Conservation (phyloP, 2,888 invertebrate species). For the Galeopsomyia nigrocyanea region DNA sequence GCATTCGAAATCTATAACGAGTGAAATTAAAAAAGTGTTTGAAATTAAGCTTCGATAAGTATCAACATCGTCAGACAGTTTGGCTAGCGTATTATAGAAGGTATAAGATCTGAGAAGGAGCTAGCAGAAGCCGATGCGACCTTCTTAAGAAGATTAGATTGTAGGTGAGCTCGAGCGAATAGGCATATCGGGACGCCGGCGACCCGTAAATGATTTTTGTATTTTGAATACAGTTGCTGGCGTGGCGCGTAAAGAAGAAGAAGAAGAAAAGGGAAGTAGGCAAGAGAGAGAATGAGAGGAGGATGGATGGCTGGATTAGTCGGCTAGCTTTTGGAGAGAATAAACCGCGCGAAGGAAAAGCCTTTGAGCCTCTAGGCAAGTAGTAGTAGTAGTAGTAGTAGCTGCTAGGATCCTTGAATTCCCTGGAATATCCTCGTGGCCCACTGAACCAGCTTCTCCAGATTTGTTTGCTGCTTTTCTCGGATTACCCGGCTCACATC, state of each 20-base stretch:
- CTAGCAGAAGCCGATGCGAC: conserved; percentile 37
- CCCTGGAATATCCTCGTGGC: conserved; percentile 29
- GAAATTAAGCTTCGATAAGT: conserved; percentile 13
- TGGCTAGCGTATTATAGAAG: not conserved
- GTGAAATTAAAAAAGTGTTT: conserved; percentile 2
- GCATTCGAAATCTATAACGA: not conserved
- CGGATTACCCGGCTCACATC: conserved; percentile 41
- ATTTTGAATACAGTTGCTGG: conserved; percentile 24
- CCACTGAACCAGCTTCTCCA: conserved; percentile 41
- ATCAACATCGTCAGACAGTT: not conserved
- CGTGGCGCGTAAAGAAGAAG: conserved; percentile 23
- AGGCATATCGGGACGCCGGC: conserved; percentile 38
- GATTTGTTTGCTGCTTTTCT: conserved; percentile 46
- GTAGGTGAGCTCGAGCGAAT: not conserved
- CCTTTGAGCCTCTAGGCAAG: conserved; percentile 21
- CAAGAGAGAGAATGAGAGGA: not conserved
- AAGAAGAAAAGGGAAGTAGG: not conserved
- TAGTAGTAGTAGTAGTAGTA: not conserved
- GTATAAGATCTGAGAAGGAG: conserved; percentile 14
- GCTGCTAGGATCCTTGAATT: conserved; percentile 11
- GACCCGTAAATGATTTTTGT: conserved; percentile 53
- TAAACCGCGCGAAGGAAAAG: conserved; percentile 39
- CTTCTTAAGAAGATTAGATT: conserved; percentile 56
- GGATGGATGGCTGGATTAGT: conserved; percentile 23
- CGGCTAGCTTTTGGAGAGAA: conserved; percentile 29